Base-by-base conservation (phyloP, 2,888 invertebrate genomes). In the Eristalis arbustorum region DNA sequence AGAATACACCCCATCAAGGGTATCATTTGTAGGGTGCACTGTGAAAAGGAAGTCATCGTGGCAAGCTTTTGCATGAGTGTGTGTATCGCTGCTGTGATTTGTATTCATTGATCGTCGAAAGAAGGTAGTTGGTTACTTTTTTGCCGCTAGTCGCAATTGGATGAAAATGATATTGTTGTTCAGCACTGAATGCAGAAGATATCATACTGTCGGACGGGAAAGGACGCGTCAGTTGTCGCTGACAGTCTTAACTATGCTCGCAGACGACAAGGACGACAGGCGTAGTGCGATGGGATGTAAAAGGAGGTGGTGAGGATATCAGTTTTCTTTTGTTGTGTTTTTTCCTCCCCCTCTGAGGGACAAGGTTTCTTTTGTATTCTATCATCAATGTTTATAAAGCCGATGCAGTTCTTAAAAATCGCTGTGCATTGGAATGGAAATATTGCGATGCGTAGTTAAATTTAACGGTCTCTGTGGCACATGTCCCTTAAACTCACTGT, bases 51-150 rank as follows among this genome's bases (percentile, higher is more conserved):
- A 59, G 59, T 62, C 57, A 78, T 69, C 71, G 49, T 56, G 18
- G 34, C 11, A 14, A 23, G 11, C 62, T n/a, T 11, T 59, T 69
- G 69, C 62, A 49, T 22, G 22, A n/a, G 25, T 25, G 25, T 25
- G 37, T 49, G 42, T 42, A n/a, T n/a, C 42, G 14, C 14, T 13
- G 18, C 42, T 72, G 11, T 25, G 66, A 67, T 79, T 73, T 68
- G 79, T 66, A 79, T 79, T 73, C 73, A 79, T 79, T 79, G 79
- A 79, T 79, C 61, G 31, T 40, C 56, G 72, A 62, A 79, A 61
- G 31, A 67, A 67, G 67, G 61, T 73, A 79, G 72, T 79, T 62
- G 73, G 67, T 79, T 73, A 79, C 79, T 73, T 79, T 42, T n/a
- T 18, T 10, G 2, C 11, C 57, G 18, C 10, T 2, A 28, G 56